Base-by-base conservation (phyloP, 2,113 vertebrate species). In the rat (Rattus norvegicus) region DNA sequence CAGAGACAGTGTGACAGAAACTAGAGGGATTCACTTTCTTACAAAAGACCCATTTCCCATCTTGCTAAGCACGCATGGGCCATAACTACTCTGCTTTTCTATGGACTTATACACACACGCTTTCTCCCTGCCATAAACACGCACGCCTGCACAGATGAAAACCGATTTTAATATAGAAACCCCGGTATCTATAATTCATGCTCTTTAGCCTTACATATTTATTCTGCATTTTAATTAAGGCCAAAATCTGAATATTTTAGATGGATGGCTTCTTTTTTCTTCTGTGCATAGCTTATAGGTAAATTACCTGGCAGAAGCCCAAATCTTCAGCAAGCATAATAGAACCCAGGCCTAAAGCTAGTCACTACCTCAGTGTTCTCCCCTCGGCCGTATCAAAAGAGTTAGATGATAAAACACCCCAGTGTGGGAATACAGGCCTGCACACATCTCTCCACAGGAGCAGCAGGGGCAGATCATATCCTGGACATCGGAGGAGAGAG, bases 141-240 rank as follows among this genome's bases (percentile, higher is more conserved):
- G 1, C 0, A 0, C 0, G 4, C 91, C 91, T 33, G 94, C 59
- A 76, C 19, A 92, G 96, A 97, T 72, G 93, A 86, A 95, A 97
- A 87, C 95, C 30, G 26, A 85, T 70, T 96, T 95, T 97, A 95
- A 94, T 91, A 93, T 43, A 96, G 96, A 96, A 96, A 91, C 95
- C 85, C 92, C 3, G 0, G 89, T 90, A 96, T 97, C 95, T 97
- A 97, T 98, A 97, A 97, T 97, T 97, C 97, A 98, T 97, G 95
- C 94, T 97, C 95, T 96, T 96, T 97, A 97, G 93, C 94, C 96
- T 94, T 98, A 79, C 97, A 97, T 92, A 88, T 77, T 97, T 91
- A 80, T 92, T 98, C 83, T 97, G 94, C 94, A 94, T 98, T 97
- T 98, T 92, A 95, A 97, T 93, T 94, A 94, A 95, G 95, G 33